Evolutionary conservation across 2,113 vertebrate genomes (phyloP).

Genomic region (Octodon degus): DNA sequence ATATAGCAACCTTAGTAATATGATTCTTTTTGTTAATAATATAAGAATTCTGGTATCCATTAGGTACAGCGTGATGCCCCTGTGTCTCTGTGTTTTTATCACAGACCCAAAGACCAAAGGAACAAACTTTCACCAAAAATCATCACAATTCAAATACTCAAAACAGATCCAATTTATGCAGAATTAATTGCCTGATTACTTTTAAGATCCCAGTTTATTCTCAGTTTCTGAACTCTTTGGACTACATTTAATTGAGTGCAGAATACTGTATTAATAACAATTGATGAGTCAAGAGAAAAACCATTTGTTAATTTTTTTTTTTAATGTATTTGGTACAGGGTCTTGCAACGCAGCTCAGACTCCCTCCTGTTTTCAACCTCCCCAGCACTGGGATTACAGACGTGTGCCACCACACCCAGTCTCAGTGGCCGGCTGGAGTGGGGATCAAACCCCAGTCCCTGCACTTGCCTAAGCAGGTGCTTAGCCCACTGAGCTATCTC

Average conservation of each 20-base stretch:
- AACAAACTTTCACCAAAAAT: background rate
- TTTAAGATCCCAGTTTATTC: background rate
- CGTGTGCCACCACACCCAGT: no score
- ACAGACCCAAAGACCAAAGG: background rate
- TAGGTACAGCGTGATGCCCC: background rate
- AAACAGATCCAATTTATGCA: background rate
- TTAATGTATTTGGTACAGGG: no score
- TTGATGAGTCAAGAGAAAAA: background rate
- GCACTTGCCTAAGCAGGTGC: no score
- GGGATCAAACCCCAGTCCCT: no score
- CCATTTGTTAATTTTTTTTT: background rate
- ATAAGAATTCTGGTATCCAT: background rate
- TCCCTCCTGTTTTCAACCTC: no score
- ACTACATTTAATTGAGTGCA: background rate
- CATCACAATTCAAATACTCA: constrained; percentile 10
- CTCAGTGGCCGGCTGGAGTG: no score
- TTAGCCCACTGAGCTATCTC: no score
- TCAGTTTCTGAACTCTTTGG: background rate
- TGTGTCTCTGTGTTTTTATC: background rate
- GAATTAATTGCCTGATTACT: background rate
- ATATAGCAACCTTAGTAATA: background rate
- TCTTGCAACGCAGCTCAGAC: no score
- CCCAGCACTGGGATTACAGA: no score
- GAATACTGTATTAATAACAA: background rate
- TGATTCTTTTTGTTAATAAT: background rate